Percentiles rank a stretch among this genome's conserved stretches.
Conservation (phyloP, 2,113 vertebrate species). For the Athene noctua region DNA sequence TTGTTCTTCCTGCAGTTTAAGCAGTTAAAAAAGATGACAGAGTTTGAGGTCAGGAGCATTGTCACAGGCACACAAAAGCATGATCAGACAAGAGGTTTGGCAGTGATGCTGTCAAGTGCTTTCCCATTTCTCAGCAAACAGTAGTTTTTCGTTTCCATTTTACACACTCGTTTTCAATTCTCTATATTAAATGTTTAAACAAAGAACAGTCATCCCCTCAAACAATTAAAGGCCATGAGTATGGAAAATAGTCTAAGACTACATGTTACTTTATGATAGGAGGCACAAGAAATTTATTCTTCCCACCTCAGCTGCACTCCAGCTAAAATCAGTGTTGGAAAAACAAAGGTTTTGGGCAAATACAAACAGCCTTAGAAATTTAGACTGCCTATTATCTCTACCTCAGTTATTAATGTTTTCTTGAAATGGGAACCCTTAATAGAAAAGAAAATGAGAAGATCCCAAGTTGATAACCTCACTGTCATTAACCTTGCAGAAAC, state of each 20-base stretch:
- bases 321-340: neutral
- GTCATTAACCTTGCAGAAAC: neutral
- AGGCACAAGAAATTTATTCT: neutral
- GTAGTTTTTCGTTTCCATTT: neutral
- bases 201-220: neutral
- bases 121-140: neutral
- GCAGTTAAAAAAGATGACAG: neutral
- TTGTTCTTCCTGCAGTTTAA: constrained; percentile 3
- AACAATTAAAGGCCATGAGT: neutral
- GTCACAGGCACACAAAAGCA: neutral
- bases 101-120: accelerated
- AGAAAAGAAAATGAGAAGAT: neutral
- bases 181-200: neutral
- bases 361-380: neutral
- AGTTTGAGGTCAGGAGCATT: neutral
- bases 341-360: neutral
- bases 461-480: neutral
- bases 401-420: neutral
- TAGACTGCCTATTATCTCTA: neutral
- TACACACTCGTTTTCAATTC: neutral
- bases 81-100: neutral
- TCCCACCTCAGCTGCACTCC: neutral
- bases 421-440: neutral
- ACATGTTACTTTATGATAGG: neutral
- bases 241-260: neutral